phyloP scores from a whole-genome alignment of 2,888 invertebrate genomes.

The Euspilapteryx auroguttella region DNA sequence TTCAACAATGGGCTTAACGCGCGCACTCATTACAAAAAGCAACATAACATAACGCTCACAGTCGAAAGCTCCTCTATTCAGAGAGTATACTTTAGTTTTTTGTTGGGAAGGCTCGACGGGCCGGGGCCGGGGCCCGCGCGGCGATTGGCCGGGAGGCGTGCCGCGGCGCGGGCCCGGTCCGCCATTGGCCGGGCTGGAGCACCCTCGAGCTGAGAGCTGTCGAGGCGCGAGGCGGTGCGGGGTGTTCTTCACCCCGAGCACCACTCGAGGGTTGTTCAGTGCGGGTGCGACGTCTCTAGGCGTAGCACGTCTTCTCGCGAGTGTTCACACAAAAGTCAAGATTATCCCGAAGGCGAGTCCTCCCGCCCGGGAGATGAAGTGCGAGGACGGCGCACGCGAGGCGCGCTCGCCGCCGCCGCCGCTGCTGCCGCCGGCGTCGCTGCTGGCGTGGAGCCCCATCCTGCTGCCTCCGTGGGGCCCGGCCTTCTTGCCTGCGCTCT shows the following conservation, averaged over 20 bases:
- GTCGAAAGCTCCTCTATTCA: constrained; percentile 58
- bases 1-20: constrained; percentile 60
- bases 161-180: constrained; percentile 13
- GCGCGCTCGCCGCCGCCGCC: constrained; percentile 41
- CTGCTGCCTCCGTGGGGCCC: constrained; percentile 76
- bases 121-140: constrained; percentile 33
- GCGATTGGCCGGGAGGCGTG: constrained; percentile 43
- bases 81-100: constrained; percentile 56
- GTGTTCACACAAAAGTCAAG: constrained; percentile 31
- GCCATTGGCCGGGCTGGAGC: constrained; percentile 48
- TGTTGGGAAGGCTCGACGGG: constrained; percentile 37
- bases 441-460: constrained; percentile 76
- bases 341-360: constrained; percentile 55
- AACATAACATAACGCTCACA: constrained; percentile 57
- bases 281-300: constrained; percentile 46
- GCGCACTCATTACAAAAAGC: constrained; percentile 60
- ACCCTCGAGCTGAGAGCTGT: constrained; percentile 58
- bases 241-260: constrained; percentile 57
- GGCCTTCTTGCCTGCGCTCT: constrained; percentile 70
- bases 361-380: constrained; percentile 57
- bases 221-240: constrained; percentile 57
- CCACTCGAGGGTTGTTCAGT: constrained; percentile 62
- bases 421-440: constrained; percentile 60
- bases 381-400: constrained; percentile 50
- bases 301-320: constrained; percentile 49